Evolutionary conservation across 1,140 invertebrate species (phyloP), one percentile per base, ranked within the genome.

Genomic region (Battus philenor): DNA sequence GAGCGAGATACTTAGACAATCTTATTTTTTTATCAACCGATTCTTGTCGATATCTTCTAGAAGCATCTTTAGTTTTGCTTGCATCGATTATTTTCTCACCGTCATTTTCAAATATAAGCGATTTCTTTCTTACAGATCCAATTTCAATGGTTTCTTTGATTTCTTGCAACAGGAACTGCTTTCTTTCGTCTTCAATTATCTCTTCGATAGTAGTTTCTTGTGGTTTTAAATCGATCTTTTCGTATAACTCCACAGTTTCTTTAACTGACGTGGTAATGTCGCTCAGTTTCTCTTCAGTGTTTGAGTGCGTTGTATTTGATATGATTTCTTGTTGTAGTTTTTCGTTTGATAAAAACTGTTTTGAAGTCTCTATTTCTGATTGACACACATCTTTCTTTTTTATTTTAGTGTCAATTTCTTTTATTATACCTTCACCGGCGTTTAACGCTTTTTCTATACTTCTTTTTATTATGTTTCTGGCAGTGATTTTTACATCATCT

Each of bases 401-500:
- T 1, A 11, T 17, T 5, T 18, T 12, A 29, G 18, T 18, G 18
- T 50, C 22, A 8, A 73, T 66, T 44, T 75, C 69, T 48, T 65
- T 57, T 24, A 62, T 68, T 10, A 68, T 69, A 34, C 70, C 47
- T 32, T 72, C 62, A 2, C 60, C 49, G 4, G 68, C 57, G 5
- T 44, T 44, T 9, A 68, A 30, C 44, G 66, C 59, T 45, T 47
- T 66, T 50, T 68, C 44, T 33, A 77, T 62, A 38, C 54, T 73
- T 18, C 73, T 57, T 29, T 70, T 56, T 4, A 78, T 64, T 51
- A 67, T 45, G 13, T 47, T 46, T 29, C 58, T 41, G 5, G 66
- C 69, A 13, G 66, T 71, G 27, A 50, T 44, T 58, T 77, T 63
- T 13, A 76, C 69, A 13, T 53, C 61, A 4, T 68, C 47, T 6